Evolutionary conservation across 2,113 vertebrate genomes (phyloP), one percentile per base, ranked within the genome.

Genomic region (Zootoca vivipara): DNA sequence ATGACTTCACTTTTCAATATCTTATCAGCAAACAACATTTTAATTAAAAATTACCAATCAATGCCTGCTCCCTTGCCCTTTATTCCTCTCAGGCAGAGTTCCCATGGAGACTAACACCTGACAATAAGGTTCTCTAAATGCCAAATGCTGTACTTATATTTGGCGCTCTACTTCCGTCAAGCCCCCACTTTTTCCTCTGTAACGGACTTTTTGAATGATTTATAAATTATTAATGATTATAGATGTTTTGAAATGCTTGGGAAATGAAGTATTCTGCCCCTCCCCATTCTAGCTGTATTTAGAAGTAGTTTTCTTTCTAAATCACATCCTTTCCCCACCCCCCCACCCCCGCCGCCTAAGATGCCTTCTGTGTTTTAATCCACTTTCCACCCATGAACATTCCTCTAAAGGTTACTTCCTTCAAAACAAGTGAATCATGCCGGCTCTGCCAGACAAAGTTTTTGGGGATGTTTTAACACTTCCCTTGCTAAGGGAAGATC

Each of bases 1-100:
- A 56, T 20, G 13, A 42, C 85, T 79, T 65, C 77, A 26, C 22
- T 79, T 72, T 40, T 67, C 72, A 75, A 64, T 58, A 78, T 35
- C 40, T 78, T 52, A 83, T 72, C 46, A 90, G 24, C 86, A 30
- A 82, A 75, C 64, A 72, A 56, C 7, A 28, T 80, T 3, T 86
- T 79, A 85, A 28, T 88, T 87, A 85, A 13, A 40, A 67, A 77
- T 89, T 92, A 56, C 40, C 28, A 74, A 35, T 15, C 84, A 91
- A 85, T 65, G 38, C 30, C 40, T 52, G 46, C 65, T 67, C 42
- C 33, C 26, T 30, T 26, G 90, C 42, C 83, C 81, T 79, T 42
- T 40, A 72, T 80, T 24, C 13, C 46, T 72, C 33, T 65, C 62
- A 75, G 28, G n/a, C 65, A 35, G 7, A 33, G 89, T 58, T 89